phyloP scores from a whole-genome alignment of 2,113 vertebrate genomes.

The Sceloporus undulatus region DNA sequence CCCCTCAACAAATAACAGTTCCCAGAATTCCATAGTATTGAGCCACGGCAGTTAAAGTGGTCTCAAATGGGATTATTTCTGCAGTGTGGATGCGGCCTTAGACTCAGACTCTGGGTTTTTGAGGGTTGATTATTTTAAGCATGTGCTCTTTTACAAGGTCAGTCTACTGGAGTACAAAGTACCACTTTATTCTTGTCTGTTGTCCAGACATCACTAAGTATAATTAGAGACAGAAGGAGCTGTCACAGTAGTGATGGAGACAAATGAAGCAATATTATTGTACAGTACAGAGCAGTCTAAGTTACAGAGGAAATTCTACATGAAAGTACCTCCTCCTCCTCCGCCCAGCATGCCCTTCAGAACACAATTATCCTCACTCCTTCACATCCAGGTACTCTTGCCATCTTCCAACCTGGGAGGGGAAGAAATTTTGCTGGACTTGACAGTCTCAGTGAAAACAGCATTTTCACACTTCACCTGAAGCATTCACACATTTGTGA shows the following conservation, averaged over 20 bases:
- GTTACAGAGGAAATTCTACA: slow-evolving; percentile 6
- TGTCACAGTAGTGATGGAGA: slow-evolving; percentile 52
- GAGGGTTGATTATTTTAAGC: slow-evolving; percentile 26
- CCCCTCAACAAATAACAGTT: no score
- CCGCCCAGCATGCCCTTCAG: slow-evolving; percentile 19
- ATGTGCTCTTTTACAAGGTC: slow-evolving; percentile 35
- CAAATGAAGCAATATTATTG: slow-evolving; percentile 20
- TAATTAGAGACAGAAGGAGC: slow-evolving; percentile 53
- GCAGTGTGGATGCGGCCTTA: no score
- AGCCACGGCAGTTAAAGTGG: no score
- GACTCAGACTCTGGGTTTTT: slow-evolving; percentile 29
- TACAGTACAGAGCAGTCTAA: neutral
- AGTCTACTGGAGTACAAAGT: slow-evolving; percentile 33
- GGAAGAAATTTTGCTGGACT: no score
- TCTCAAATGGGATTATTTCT: no score
- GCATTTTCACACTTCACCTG: no score
- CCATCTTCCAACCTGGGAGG: no score
- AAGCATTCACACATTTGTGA: no score
- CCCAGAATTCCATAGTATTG: no score
- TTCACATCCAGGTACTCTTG: slow-evolving; percentile 6
- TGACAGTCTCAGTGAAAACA: no score
- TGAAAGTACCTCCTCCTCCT: slow-evolving; percentile 24
- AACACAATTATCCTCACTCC: slow-evolving; percentile 21
- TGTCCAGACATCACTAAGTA: slow-evolving; percentile 33
- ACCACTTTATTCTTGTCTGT: slow-evolving; percentile 14